These are phyloP conservation scores for Aplysina aerophoba DNA, from an alignment of 37 sponge, comb jelly and placozoan species.

Conservation along the genomic window DNA sequence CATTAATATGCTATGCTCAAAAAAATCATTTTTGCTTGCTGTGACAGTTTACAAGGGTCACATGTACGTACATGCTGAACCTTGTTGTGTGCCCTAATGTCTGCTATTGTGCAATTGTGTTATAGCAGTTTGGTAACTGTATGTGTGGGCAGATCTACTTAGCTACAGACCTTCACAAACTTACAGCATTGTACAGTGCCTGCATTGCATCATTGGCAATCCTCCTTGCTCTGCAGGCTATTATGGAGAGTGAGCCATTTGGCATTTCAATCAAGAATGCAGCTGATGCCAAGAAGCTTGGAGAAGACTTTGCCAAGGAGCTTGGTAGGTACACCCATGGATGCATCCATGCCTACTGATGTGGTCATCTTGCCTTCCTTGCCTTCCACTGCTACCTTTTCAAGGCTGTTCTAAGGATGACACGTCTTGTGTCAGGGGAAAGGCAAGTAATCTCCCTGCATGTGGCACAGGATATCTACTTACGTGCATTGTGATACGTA, in stretches of 20 bases:
- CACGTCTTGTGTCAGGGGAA: constrained; percentile 45
- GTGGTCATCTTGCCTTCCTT: background rate
- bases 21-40: too few species aligned
- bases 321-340: constrained; percentile 27
- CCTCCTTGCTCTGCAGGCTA: constrained; percentile 41
- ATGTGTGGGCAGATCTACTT: too few species aligned
- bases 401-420: constrained; percentile 64
- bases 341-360: background rate
- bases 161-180: too few species aligned
- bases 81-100: too few species aligned
- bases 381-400: background rate
- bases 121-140: too few species aligned
- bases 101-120: too few species aligned
- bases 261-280: constrained; percentile 47
- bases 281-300: constrained; percentile 56
- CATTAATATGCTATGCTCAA: too few species aligned
- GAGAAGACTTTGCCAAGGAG: constrained; percentile 60
- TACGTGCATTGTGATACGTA: background rate
- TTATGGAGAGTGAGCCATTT: constrained; percentile 83
- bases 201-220: too few species aligned
- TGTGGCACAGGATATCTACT: background rate
- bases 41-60: too few species aligned
- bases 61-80: too few species aligned
- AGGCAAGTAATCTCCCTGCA: constrained; percentile 34
- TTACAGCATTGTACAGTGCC: too few species aligned